phyloP scores from a whole-genome alignment of 2,888 invertebrate genomes.

The Troglohyphantes excavatus region DNA sequence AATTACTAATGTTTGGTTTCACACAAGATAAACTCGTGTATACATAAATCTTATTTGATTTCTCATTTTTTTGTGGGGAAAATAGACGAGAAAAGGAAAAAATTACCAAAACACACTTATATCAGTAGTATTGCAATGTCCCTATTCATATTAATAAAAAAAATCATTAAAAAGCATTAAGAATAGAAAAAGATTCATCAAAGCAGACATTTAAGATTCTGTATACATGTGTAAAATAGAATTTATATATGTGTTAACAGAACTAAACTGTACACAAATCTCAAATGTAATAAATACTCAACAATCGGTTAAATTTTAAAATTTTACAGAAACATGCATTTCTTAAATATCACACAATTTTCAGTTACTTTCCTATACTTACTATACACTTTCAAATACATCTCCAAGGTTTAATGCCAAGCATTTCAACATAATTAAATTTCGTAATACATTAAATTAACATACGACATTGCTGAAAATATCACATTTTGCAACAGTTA shows the following conservation, averaged over 20 bases:
- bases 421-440: not conserved
- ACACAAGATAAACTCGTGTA: no score
- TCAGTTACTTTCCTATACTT: not conserved
- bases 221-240: not conserved
- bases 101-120: no score
- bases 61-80: no score
- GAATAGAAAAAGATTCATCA: no score
- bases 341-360: not conserved
- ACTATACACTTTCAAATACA: not conserved
- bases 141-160: no score
- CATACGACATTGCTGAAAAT: not conserved
- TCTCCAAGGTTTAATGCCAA: not conserved
- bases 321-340: not conserved
- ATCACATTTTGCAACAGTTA: slow-evolving; percentile 1
- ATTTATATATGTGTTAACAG: not conserved
- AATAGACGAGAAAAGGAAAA: no score
- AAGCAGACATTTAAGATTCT: no score
- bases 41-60: no score
- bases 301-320: not conserved
- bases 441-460: not conserved
- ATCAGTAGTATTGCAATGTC: no score
- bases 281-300: not conserved
- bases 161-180: no score
- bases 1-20: no score
- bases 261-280: not conserved